Evolutionary conservation across 2,888 invertebrate genomes (phyloP).

Genomic region (Seladonia tumulorum): DNA sequence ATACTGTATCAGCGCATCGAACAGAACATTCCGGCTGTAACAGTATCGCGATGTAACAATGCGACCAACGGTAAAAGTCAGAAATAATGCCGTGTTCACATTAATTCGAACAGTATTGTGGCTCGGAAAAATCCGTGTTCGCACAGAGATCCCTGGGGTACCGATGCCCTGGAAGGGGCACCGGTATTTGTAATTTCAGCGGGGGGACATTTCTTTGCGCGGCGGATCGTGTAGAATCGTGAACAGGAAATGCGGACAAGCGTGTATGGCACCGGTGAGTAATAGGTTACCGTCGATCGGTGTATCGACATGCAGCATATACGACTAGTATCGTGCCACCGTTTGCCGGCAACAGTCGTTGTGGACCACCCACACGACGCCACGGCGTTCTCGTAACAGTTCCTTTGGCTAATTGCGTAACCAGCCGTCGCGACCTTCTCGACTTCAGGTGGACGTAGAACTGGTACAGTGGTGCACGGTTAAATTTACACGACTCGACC

Average conservation of each 20-base stretch:
- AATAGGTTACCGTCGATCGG: conserved; percentile 60
- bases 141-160: neutral
- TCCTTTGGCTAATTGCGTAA: conserved; percentile 67
- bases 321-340: conserved; percentile 65
- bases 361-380: conserved; percentile 63
- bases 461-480: conserved; percentile 9
- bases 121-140: neutral
- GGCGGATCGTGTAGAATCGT: conserved; percentile 16
- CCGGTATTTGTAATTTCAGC: conserved; percentile 1
- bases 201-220: conserved; percentile 9
- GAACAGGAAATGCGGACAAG: conserved; percentile 44
- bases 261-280: conserved; percentile 57
- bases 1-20: neutral
- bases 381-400: conserved; percentile 52
- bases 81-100: neutral
- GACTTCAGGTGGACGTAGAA: conserved; percentile 51
- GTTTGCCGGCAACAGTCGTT: conserved; percentile 48
- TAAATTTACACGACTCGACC: neutral
- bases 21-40: neutral
- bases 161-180: neutral
- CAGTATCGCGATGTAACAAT: neutral
- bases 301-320: conserved; percentile 63
- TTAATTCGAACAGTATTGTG: conserved; percentile 2
- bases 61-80: neutral
- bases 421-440: conserved; percentile 55